phyloP scores from a whole-genome alignment of 2,888 invertebrate species.

The Hesperia comma region DNA sequence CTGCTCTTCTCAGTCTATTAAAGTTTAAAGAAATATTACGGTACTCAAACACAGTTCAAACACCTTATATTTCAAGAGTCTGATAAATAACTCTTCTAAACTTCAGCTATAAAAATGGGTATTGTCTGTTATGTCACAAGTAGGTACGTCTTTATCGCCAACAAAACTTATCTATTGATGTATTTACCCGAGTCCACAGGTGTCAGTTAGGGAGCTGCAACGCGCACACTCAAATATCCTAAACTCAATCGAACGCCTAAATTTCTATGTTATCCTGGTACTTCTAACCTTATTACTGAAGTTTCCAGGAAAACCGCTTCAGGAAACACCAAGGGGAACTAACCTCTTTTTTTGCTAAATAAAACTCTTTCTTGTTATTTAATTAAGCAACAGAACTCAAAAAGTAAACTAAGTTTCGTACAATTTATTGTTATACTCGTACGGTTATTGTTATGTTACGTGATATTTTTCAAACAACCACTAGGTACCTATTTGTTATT shows the following conservation, averaged over 20 bases:
- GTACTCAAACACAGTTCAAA: not conserved
- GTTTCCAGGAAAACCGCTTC: conserved; percentile 68
- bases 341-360: not conserved
- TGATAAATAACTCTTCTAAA: conserved; percentile 1
- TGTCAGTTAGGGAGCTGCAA: conserved; percentile 42
- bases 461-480: not conserved
- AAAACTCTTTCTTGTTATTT: no score
- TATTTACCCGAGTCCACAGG: conserved; percentile 20
- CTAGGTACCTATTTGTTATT: not conserved
- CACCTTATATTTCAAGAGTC: not conserved
- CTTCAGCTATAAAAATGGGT: not conserved
- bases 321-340: not conserved
- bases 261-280: conserved; percentile 65
- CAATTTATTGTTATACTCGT: not conserved
- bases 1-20: no score
- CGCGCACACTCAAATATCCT: conserved; percentile 43
- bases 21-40: no score
- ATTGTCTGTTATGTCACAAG: not conserved
- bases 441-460: not conserved
- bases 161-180: conserved; percentile 23
- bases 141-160: not conserved
- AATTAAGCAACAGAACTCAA: not conserved
- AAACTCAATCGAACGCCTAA: conserved; percentile 43
- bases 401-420: not conserved
- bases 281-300: conserved; percentile 81